These are phyloP conservation scores for Pseudolaguvia tuberculata DNA, from an alignment of 2,113 vertebrate species.

Conservation along the genomic window DNA sequence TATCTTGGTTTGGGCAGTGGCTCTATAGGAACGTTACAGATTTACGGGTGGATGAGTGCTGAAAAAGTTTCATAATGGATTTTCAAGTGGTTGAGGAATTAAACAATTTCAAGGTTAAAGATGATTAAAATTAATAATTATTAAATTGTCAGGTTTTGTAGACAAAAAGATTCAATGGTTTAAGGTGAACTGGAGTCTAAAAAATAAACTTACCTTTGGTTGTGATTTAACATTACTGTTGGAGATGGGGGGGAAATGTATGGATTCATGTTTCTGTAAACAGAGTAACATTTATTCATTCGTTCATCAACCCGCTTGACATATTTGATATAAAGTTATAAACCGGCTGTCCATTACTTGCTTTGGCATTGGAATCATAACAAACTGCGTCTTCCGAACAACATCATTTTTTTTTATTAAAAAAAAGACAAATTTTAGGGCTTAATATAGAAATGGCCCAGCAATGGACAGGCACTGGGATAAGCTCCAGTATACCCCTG, in stretches of 20 bases:
- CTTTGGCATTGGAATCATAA: neutral
- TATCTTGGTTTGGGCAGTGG: constrained; percentile 44
- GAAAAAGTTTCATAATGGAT: too few species aligned
- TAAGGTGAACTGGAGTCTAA: neutral
- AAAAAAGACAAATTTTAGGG: neutral
- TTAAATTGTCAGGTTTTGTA: neutral
- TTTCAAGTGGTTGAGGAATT: constrained; percentile 9
- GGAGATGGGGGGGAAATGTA: constrained; percentile 53
- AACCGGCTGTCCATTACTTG: neutral
- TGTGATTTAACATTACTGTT: constrained; percentile 28
- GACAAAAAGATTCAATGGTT: neutral
- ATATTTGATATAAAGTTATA: too few species aligned
- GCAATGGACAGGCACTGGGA: too few species aligned
- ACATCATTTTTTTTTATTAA: neutral
- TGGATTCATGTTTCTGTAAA: constrained; percentile 40
- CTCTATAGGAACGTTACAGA: too few species aligned
- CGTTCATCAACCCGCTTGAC: too few species aligned
- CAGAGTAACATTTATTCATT: too few species aligned
- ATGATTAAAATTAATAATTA: too few species aligned
- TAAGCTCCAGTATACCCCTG: too few species aligned
- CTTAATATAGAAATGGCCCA: too few species aligned
- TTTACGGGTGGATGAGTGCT: too few species aligned
- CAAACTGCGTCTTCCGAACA: too few species aligned
- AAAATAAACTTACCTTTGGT: constrained; percentile 33
- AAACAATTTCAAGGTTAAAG: too few species aligned